These are phyloP conservation scores for Spermophilus dauricus DNA, from an alignment of 2,113 vertebrate species.

Conservation along the genomic window DNA sequence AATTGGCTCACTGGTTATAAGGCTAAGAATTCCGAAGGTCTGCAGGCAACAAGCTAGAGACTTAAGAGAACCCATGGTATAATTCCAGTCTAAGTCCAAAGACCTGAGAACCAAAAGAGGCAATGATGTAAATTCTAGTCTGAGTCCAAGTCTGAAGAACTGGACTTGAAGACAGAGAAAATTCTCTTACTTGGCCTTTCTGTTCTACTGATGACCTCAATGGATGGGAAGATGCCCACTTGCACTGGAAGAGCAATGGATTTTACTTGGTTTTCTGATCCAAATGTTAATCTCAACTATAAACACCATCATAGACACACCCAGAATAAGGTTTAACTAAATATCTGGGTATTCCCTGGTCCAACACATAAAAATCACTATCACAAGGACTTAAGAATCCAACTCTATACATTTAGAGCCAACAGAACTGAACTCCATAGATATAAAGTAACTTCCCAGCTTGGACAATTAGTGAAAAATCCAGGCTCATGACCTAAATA, in stretches of 20 bases:
- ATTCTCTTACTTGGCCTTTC: neutral
- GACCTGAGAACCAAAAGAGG: neutral
- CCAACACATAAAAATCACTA: slow-evolving; percentile 15
- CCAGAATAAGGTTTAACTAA: neutral
- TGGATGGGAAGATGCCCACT: neutral
- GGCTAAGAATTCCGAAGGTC: neutral
- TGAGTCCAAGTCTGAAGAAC: neutral
- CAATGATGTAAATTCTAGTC: neutral
- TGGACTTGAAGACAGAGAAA: neutral
- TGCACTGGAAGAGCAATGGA: neutral
- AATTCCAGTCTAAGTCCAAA: neutral
- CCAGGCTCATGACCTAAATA: neutral
- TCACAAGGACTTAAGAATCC: neutral
- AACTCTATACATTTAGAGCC: neutral
- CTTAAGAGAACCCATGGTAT: neutral
- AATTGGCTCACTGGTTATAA: neutral
- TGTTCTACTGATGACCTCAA: neutral
- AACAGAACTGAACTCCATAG: neutral
- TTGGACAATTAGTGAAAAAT: neutral
- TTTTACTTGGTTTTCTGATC: neutral
- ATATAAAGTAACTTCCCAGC: neutral
- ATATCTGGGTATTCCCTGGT: neutral
- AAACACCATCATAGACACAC: neutral
- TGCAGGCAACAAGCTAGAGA: neutral
- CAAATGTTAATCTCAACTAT: neutral